Base-by-base conservation (phyloP, 1,140 invertebrate species). In the Doryteuthis pealeii region DNA sequence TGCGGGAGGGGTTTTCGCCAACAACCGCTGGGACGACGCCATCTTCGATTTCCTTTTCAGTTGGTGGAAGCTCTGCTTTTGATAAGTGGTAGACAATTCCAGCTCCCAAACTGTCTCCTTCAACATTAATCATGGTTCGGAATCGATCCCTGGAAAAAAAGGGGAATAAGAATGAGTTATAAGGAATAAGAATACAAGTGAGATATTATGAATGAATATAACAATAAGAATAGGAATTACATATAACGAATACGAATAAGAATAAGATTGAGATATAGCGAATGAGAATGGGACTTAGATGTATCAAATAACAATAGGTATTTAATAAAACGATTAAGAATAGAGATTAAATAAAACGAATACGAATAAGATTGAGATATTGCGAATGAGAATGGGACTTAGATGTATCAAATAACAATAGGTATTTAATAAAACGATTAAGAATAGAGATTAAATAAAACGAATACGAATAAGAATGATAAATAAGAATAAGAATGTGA, bases 121-220 rank as follows among this genome's bases (percentile, higher is more conserved):
- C 92, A 22, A 99, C 96, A 87, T 99, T 99, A 78, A 98, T 96
- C 75, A 96, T 95, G 58, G 97, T 99, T 70, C 97, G 92, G 91
- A 98, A 96, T 78, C 96, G 93, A 89, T 98, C 96, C 76, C 96
- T 98, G 87, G 32, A 91, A 91, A 80, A 40, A 58, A 45, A 35
- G 4, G 33, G 40, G 22, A n/a, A n/a, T n/a, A n/a, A n/a, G n/a
- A n/a, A n/a, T n/a, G n/a, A n/a, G n/a, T n/a, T n/a, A n/a, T n/a
- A n/a, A 40, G 35, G 35, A 40, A 10, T 5, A 40, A 40, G 10
- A 40, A 5, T 3, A 40, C 10, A 40, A 40, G 35, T 40, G 10
- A 10, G 10, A 5, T 40, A 3, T 5, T 40, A 40, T 40, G 35
- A 40, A 40, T 40, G 10, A 40, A 40, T 5, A 40, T 40, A 40